These are phyloP conservation scores for Tyrophagus putrescentiae DNA, from an alignment of 1,140 invertebrate species.

Conservation along the genomic window DNA sequence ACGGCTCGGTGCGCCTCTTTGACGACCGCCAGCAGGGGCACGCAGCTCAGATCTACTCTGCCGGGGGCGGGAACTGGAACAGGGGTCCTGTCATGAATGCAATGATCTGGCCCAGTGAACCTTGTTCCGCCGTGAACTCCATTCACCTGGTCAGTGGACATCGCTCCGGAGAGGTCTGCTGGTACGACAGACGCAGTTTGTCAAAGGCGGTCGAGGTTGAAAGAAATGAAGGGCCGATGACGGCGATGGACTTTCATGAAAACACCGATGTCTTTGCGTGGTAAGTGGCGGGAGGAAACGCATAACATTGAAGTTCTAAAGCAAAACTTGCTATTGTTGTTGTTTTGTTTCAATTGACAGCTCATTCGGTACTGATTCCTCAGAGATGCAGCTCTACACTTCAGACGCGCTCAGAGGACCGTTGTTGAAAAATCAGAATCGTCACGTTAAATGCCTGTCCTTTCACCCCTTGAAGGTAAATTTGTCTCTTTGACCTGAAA, in stretches of 20 bases:
- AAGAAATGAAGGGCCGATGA: slow-evolving; percentile 51
- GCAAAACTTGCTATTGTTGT: not conserved
- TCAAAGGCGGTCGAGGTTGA: slow-evolving; percentile 43
- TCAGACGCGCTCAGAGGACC: slow-evolving; percentile 15
- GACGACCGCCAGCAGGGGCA: slow-evolving; percentile 52
- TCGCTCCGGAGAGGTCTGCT: slow-evolving; percentile 55
- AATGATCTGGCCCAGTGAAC: slow-evolving; percentile 17
- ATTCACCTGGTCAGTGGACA: slow-evolving; percentile 34
- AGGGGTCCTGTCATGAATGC: slow-evolving; percentile 16
- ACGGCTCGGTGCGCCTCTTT: slow-evolving; percentile 62
- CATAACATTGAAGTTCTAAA: not conserved
- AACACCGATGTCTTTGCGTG: slow-evolving; percentile 62
- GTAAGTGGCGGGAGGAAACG: slow-evolving; percentile 39
- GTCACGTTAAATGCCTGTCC: slow-evolving; percentile 62
- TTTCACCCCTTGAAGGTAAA: slow-evolving; percentile 68
- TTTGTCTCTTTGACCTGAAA: slow-evolving; percentile 13
- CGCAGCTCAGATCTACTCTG: slow-evolving; percentile 34
- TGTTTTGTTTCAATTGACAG: not conserved
- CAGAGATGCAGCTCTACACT: slow-evolving; percentile 17
- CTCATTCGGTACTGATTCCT: not conserved
- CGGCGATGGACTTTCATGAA: slow-evolving; percentile 64
- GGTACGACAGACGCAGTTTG: slow-evolving; percentile 60
- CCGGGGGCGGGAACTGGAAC: slow-evolving; percentile 15
- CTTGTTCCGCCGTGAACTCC: slow-evolving; percentile 19
- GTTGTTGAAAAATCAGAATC: slow-evolving; percentile 64